Percentiles rank a stretch among this genome's conserved stretches.
Evolutionary conservation across 2,888 invertebrate genomes (phyloP).

Genomic region (Cephus sareptanus): DNA sequence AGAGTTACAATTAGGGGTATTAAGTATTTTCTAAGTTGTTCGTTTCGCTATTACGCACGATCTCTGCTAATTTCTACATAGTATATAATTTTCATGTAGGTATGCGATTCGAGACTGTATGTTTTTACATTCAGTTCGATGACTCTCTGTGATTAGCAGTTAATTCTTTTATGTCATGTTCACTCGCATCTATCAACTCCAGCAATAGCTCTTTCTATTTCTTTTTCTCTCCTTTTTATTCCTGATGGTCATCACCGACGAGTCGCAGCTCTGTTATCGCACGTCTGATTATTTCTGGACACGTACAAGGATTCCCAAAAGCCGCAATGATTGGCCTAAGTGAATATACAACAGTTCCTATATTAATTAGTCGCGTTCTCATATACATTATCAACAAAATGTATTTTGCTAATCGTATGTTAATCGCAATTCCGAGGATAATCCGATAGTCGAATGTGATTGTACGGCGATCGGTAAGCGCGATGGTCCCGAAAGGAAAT

Average conservation of each 20-base stretch:
- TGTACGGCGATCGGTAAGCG: not conserved
- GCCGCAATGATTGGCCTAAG: not conserved
- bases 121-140: slow-evolving; percentile 5
- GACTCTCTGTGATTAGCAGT: not conserved
- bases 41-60: slow-evolving; percentile 24
- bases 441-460: not conserved
- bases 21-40: slow-evolving; percentile 23
- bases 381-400: not conserved
- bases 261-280: not conserved
- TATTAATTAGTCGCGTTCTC: not conserved
- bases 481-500: not conserved
- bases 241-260: not conserved
- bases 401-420: not conserved
- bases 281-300: not conserved
- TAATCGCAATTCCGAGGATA: not conserved
- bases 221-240: not conserved
- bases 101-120: slow-evolving; percentile 9
- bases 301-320: not conserved
- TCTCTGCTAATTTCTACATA: slow-evolving; percentile 32
- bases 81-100: slow-evolving; percentile 21
- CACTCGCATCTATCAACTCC: not conserved
- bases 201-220: not conserved
- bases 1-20: slow-evolving; percentile 35
- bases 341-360: not conserved
- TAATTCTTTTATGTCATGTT: not conserved